Percentiles rank a stretch among this genome's conserved stretches.
phyloP scores from a whole-genome alignment of 92 coral and sea anemone species.

The Bergia puertoricense region DNA sequence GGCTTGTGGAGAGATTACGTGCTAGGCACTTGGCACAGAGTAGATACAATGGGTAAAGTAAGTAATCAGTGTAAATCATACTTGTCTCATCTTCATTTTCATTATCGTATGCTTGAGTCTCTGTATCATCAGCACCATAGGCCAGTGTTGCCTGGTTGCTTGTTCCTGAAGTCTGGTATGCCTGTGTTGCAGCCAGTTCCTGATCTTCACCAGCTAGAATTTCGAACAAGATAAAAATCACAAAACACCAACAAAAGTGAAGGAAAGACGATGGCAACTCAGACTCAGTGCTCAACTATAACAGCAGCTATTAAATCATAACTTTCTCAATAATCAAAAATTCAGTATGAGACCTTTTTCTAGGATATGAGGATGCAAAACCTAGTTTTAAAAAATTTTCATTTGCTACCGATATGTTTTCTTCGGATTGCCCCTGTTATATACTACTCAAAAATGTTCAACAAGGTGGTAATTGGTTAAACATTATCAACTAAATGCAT shows the following conservation, averaged over 20 bases:
- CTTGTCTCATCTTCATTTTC: slow-evolving; percentile 34
- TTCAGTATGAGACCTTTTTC: no score
- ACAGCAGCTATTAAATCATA: neutral
- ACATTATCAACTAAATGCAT: no score
- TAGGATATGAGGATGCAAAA: neutral
- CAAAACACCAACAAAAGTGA: neutral
- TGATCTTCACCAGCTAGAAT: slow-evolving; percentile 18
- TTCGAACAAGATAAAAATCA: neutral
- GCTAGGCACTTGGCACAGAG: no score
- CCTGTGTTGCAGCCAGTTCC: slow-evolving; percentile 66
- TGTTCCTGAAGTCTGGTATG: slow-evolving; percentile 37
- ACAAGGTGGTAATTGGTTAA: neutral
- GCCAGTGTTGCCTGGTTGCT: slow-evolving; percentile 8
- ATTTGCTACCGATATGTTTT: neutral
- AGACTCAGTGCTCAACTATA: neutral
- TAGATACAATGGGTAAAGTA: no score
- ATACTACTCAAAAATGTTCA: neutral
- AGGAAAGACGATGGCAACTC: neutral
- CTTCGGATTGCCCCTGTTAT: neutral
- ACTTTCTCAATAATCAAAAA: neutral
- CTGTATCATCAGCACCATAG: slow-evolving; percentile 51
- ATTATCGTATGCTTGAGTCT: slow-evolving; percentile 53
- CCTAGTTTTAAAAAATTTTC: no score
- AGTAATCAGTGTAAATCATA: neutral
- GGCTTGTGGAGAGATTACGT: no score